Evolutionary conservation across 2,113 vertebrate species (phyloP).

Genomic region (Cacatua alba): DNA sequence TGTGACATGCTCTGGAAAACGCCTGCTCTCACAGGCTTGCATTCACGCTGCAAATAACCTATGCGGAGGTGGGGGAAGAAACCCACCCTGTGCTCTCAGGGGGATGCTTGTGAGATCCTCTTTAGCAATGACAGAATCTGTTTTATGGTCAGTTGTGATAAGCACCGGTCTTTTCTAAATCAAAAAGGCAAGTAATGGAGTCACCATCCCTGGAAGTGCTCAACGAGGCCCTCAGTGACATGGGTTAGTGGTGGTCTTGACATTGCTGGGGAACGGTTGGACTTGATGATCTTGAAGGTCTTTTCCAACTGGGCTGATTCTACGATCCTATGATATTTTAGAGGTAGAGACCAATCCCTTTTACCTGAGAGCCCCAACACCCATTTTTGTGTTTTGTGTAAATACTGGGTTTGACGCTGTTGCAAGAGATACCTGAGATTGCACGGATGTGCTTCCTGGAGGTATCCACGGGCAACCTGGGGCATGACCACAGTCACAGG

Average conservation of each 20-base stretch:
- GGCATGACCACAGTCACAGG: neutral
- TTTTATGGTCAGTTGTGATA: neutral
- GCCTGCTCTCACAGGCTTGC: neutral
- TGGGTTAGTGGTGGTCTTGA: neutral
- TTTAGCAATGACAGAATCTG: neutral
- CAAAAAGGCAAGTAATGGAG: neutral
- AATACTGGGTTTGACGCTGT: neutral
- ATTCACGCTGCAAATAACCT: rapidly evolving
- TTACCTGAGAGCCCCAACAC: neutral
- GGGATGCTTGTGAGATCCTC: neutral
- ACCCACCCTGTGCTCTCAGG: neutral
- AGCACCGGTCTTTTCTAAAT: neutral
- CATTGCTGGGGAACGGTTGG: neutral
- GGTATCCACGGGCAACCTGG: neutral
- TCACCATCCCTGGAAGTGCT: neutral
- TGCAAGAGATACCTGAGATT: neutral
- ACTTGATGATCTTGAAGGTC: neutral
- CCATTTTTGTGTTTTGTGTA: neutral
- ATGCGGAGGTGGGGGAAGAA: neutral
- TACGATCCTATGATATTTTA: neutral
- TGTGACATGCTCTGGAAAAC: conserved; percentile 1
- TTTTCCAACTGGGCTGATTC: neutral
- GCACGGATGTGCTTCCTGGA: neutral
- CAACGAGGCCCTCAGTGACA: neutral
- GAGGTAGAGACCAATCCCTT: neutral